phyloP scores from a whole-genome alignment of 2,888 invertebrate genomes.

The Xylophagus ater region DNA sequence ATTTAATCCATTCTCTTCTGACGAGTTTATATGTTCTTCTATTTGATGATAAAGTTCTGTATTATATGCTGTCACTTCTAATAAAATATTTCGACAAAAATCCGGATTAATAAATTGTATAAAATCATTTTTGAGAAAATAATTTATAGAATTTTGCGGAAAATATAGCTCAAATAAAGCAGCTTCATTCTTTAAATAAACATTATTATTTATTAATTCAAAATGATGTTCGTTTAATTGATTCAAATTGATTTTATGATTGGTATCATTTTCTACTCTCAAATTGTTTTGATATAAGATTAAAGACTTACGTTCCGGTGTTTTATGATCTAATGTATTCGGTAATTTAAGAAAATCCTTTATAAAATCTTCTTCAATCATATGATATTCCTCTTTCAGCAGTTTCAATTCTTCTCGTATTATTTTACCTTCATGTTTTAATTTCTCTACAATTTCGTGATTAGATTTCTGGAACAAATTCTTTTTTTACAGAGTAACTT shows the following conservation, averaged over 20 bases:
- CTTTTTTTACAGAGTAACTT: conserved; percentile 15
- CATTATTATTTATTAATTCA: conserved; percentile 44
- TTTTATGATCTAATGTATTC: conserved; percentile 52
- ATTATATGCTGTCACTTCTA: conserved; percentile 57
- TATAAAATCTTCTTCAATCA: conserved; percentile 60
- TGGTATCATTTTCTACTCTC: conserved; percentile 26
- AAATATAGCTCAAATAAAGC: conserved; percentile 55
- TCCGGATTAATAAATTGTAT: conserved; percentile 63
- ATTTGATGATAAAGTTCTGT: conserved; percentile 48
- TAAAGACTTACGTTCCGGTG: conserved; percentile 40
- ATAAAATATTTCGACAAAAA: conserved; percentile 60
- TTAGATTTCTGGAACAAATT: conserved; percentile 11
- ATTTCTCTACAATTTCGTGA: conserved; percentile 33
- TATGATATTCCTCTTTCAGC: conserved; percentile 52
- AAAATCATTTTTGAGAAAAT: conserved; percentile 43
- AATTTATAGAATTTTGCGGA: conserved; percentile 27
- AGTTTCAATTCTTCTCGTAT: conserved; percentile 53
- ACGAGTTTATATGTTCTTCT: conserved; percentile 39
- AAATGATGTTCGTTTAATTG: conserved; percentile 29
- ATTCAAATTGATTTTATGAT: conserved; percentile 27
- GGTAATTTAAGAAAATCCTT: conserved; percentile 55
- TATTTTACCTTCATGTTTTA: conserved; percentile 45
- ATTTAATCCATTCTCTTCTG: conserved; percentile 50
- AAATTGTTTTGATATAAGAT: conserved; percentile 25
- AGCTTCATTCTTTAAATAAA: conserved; percentile 55